Base-by-base conservation (phyloP, 2,113 vertebrate genomes). In the Menura novaehollandiae region DNA sequence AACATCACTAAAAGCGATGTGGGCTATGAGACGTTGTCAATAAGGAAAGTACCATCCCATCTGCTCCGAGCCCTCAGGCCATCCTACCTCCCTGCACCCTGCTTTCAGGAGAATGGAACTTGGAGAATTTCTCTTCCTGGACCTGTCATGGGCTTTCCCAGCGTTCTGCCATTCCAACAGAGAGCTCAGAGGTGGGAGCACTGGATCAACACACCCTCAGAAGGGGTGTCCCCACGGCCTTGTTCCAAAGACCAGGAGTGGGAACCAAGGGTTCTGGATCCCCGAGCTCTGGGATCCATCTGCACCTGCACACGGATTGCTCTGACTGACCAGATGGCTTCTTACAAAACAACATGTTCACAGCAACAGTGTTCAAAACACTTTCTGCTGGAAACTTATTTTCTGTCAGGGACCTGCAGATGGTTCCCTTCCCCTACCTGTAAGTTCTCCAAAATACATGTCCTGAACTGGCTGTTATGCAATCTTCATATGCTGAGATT, bases 361-460 rank as follows among this genome's bases (percentile, higher is more conserved):
- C 24, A 83, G 12, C 39, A 88, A 22, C 39, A 87, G 46, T 39
- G 88, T 85, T 62, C 74, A 55, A 85, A 95, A 78, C 76, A 84
- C 84, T 91, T 90, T 35, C 63, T 71, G 66, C 73, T 74, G 59
- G 26, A 58, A 49, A 44, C 55, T 87, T 78, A 32, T 41, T 68
- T 95, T 75, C 84, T 73, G 62, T 56, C 73, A 73, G 46, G 80
- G 77, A 73, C 77, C 93, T 96, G 94, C 91, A 93, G 91, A 93
- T 89, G 91, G 85, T 93, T 94, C 91, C 85, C 74, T 95, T 95
- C 78, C 74, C 64, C 80, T 91, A 84, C 84, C 91, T 95, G 6
- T 46, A 72, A 56, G 17, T 58, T 88, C 78, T 88, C 64, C 66
- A 87, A 88, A 95, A 92, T 51, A 53, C 4, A 53, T 18, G 80